Evolutionary conservation across 2,113 vertebrate genomes (phyloP).

Genomic region (Takifugu flavidus): DNA sequence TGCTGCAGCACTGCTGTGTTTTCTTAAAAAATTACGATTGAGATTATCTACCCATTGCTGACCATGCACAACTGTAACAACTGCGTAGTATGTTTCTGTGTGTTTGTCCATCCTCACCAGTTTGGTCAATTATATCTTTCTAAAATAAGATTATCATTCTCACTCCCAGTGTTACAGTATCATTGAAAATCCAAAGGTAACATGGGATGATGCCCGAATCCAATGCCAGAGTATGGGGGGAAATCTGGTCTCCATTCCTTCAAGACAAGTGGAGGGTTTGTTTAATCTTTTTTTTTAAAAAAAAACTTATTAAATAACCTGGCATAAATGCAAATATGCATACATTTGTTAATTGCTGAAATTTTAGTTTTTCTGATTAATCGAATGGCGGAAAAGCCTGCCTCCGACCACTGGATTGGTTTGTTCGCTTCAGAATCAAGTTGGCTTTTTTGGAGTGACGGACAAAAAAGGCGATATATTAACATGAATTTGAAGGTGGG

Average conservation of each 20-base stretch:
- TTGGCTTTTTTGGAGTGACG: constrained; percentile 81
- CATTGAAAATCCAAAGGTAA: constrained; percentile 62
- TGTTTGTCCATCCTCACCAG: not conserved
- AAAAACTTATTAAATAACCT: not conserved
- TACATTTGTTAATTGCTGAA: not conserved
- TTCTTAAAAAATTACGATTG: too few species aligned
- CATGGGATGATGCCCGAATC: constrained; percentile 78
- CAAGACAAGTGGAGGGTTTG: constrained; percentile 79
- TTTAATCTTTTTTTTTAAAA: constrained; percentile 4
- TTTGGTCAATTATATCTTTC: not conserved
- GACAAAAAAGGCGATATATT: constrained; percentile 68
- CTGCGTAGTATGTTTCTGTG: not conserved
- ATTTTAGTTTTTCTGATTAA: constrained; percentile 70
- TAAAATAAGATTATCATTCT: not conserved
- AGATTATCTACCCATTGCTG: too few species aligned
- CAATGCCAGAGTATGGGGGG: constrained; percentile 74
- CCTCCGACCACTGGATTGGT: constrained; percentile 78
- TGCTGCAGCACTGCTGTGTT: too few species aligned
- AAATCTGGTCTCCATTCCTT: constrained; percentile 78
- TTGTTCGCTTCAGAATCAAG: constrained; percentile 72
- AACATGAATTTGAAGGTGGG: not conserved
- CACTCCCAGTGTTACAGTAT: constrained; percentile 82
- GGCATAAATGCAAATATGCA: not conserved
- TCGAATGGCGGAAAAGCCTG: constrained; percentile 58
- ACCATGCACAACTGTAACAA: too few species aligned